Base-by-base conservation (phyloP, 1,140 invertebrate species). In the Zaprionus tsacasi region DNA sequence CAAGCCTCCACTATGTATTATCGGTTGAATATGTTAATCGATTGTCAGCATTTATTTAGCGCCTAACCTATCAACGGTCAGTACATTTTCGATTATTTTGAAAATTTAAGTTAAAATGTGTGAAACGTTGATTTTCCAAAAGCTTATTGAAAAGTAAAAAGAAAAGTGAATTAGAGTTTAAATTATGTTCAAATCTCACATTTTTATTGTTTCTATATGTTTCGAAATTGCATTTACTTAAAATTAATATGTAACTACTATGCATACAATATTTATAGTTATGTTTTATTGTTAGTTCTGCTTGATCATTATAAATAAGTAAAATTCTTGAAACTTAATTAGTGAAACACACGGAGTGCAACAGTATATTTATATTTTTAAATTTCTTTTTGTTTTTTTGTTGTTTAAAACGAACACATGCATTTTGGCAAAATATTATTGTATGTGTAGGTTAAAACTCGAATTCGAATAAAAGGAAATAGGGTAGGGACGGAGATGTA, bases 161-260 rank as follows among this genome's bases (percentile, higher is more conserved):
- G 15, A 8, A 25, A 50, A 50, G 35, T 50, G 1, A 30, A 63
- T 13, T 13, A 1, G 33, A 72, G 33, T 52, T 40, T 3, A 43
- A 59, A 67, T 60, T 67, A 76, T 85, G 52, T 89, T 89, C 80
- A 90, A 89, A 89, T 89, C 86, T 90, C 85, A 90, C 85, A 89
- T 89, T 85, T 88, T 89, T 85, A 89, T 89, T 88, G 85, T 88
- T 83, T 85, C 81, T 88, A 88, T 88, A 89, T 79, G 74, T 88
- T 89, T 89, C 85, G 78, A 88, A 88, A 88, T 88, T 88, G 85
- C 85, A 81, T 85, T 88, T 88, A 89, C 85, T 88, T 88, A 88
- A 35, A 78, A 77, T 76, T 89, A 89, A 38, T 76, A 83, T 83
- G 81, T 89, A 88, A 85, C 85, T 89, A 83, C 81, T 87, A 88